Conservation (phyloP, 2,888 invertebrate genomes). For the Tachina lurida region DNA sequence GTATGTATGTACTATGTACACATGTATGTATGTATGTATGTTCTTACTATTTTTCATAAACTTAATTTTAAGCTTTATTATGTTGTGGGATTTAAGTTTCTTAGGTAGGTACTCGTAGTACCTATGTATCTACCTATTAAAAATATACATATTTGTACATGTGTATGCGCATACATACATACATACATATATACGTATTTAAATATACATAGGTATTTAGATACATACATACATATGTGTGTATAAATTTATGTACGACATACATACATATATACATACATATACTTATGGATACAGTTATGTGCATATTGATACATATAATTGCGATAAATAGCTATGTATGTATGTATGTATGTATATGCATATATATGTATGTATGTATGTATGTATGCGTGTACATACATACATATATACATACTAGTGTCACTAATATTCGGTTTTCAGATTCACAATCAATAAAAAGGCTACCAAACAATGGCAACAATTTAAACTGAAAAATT, state of each 20-base stretch:
- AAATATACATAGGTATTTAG: background rate
- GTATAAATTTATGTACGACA: background rate
- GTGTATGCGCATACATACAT: background rate
- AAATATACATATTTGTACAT: background rate
- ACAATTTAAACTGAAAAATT: no score
- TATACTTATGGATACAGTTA: background rate
- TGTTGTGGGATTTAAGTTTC: constrained; percentile 35
- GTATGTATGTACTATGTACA: no score
- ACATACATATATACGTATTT: background rate
- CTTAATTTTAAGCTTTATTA: constrained; percentile 44
- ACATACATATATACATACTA: no score
- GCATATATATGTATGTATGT: no score
- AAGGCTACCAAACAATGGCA: no score
- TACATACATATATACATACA: background rate
- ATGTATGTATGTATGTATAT: background rate
- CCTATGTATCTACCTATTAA: background rate
- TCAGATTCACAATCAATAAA: no score
- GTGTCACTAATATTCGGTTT: no score
- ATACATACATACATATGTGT: no score
- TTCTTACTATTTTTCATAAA: constrained; percentile 13
- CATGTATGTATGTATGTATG: no score
- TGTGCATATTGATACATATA: no score
- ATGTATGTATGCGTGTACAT: no score
- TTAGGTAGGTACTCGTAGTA: background rate
- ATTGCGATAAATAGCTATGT: background rate